phyloP scores from a whole-genome alignment of 2,797 vertebrate genomes.

The Agapornis canus region DNA sequence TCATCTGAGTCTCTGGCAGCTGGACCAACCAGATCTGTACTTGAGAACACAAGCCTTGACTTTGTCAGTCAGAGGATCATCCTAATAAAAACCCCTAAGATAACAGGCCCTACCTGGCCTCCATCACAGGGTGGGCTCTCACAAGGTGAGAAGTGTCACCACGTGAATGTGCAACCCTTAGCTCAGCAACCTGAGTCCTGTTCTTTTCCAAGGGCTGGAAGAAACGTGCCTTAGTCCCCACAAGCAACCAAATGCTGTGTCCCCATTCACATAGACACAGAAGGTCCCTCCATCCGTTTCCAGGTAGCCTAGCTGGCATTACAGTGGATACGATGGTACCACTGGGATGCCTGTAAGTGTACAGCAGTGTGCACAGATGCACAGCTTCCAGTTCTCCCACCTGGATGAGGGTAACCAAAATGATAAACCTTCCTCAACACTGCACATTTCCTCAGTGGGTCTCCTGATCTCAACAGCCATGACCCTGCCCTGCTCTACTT shows the following conservation, averaged over 20 bases:
- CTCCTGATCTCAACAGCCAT: not conserved
- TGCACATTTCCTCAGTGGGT: not conserved
- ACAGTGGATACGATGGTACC: not conserved
- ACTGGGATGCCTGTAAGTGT: not conserved
- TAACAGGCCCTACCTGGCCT: not conserved
- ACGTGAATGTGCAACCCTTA: rapidly evolving
- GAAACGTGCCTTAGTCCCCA: not conserved
- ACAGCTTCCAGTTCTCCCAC: not conserved
- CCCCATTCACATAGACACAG: rapidly evolving
- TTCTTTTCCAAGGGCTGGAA: not conserved
- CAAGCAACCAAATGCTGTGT: not conserved
- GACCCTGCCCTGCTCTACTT: not conserved
- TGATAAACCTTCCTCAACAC: not conserved
- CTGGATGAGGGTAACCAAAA: not conserved
- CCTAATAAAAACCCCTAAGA: not conserved
- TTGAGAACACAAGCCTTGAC: not conserved
- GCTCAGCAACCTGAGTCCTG: not conserved
- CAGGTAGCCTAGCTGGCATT: not conserved
- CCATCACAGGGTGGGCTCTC: not conserved
- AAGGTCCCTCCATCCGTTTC: not conserved
- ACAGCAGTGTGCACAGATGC: rapidly evolving
- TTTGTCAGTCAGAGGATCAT: not conserved
- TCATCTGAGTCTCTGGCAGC: not conserved
- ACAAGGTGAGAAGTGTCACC: rapidly evolving
- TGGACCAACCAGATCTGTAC: not conserved